Percentiles rank a stretch among this genome's conserved stretches.
phyloP scores from a whole-genome alignment of 1,140 invertebrate species.

The Macrotrachela quadricornifera region DNA sequence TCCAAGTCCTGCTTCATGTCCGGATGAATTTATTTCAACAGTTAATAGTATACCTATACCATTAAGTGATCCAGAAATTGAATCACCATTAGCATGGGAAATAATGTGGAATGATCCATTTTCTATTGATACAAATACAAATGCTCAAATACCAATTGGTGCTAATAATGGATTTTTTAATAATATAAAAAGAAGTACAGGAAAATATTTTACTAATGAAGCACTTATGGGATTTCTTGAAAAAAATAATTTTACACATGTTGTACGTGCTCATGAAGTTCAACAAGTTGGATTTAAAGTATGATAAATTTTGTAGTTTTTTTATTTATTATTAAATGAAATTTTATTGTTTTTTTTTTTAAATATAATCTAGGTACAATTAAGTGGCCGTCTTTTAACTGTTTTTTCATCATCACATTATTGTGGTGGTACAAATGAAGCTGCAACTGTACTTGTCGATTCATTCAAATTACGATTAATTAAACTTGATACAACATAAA shows the following conservation, averaged over 20 bases:
- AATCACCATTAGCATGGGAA: conserved; percentile 27
- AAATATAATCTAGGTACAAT: conserved; percentile 34
- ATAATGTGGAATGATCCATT: conserved; percentile 46
- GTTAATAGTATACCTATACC: conserved; percentile 42
- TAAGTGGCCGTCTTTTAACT: conserved; percentile 40
- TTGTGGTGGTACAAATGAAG: conserved; percentile 21
- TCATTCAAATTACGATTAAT: too few species aligned
- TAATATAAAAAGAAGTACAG: conserved; percentile 44
- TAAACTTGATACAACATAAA: too few species aligned
- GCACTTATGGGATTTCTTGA: conserved; percentile 42
- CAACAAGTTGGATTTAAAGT: conserved; percentile 48
- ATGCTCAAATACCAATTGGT: conserved; percentile 14
- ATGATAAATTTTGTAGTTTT: not conserved
- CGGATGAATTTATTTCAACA: conserved; percentile 30
- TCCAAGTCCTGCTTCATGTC: conserved; percentile 35
- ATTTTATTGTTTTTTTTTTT: not conserved
- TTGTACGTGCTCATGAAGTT: conserved; percentile 49
- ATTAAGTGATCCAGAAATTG: conserved; percentile 41
- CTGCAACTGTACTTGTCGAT: too few species aligned
- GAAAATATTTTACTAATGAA: conserved; percentile 43
- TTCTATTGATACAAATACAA: conserved; percentile 34
- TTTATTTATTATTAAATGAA: too few species aligned
- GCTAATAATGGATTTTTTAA: conserved; percentile 39
- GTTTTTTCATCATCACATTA: conserved; percentile 46
- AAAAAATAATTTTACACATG: conserved; percentile 41